Evolutionary conservation across 1,140 invertebrate genomes (phyloP).

Genomic region (Tetragnatha versicolor): DNA sequence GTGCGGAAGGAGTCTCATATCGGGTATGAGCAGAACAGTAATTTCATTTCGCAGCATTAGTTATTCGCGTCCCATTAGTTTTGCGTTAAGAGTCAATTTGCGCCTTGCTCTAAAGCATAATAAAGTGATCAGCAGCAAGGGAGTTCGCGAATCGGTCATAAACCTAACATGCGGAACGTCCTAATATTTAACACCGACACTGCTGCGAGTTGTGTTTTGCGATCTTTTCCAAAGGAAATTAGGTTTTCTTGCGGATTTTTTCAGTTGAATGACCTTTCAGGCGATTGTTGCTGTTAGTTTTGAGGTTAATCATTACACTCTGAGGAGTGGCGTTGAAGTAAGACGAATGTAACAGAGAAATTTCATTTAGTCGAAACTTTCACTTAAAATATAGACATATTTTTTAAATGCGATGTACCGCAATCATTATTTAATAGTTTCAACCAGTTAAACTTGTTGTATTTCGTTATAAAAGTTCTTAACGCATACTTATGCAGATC

Average conservation of each 20-base stretch:
- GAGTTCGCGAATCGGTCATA: slow-evolving; percentile 43
- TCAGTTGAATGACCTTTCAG: background rate
- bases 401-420: too few relatives aligned
- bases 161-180: slow-evolving; percentile 44
- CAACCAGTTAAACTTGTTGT: too few relatives aligned
- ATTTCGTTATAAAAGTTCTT: too few relatives aligned
- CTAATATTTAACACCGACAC: slow-evolving; percentile 40
- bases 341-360: background rate
- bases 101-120: slow-evolving; percentile 37
- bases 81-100: slow-evolving; percentile 47
- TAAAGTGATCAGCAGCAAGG: slow-evolving; percentile 28
- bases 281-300: background rate
- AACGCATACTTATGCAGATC: too few relatives aligned
- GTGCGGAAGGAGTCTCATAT: slow-evolving; percentile 20
- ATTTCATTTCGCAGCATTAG: slow-evolving; percentile 50
- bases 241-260: background rate
- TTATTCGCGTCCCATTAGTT: slow-evolving; percentile 48
- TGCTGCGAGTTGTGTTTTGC: background rate
- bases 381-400: too few relatives aligned
- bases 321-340: background rate
- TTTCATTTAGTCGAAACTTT: background rate
- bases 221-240: too few relatives aligned
- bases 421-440: too few relatives aligned
- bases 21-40: slow-evolving; percentile 8
- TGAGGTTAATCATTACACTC: background rate